phyloP scores from a whole-genome alignment of 1,140 invertebrate species.

The Heliothis subflexa region DNA sequence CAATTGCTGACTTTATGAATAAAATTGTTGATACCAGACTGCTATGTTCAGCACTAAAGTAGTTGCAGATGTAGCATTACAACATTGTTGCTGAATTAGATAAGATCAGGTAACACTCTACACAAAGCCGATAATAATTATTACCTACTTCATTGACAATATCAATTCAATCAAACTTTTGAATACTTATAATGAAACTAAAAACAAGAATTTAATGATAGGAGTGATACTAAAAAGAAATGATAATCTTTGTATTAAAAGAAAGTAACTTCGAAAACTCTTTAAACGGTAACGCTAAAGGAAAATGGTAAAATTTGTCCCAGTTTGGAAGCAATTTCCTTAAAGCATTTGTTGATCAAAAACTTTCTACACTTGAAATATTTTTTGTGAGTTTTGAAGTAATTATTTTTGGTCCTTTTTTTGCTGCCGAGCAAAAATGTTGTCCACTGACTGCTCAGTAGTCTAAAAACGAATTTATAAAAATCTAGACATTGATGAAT shows the following conservation, averaged over 20 bases:
- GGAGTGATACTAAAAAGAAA: background rate
- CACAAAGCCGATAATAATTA: background rate
- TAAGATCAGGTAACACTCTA: background rate
- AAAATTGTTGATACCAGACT: background rate
- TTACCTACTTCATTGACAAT: background rate
- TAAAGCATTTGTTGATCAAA: slow-evolving; percentile 3
- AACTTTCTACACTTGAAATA: slow-evolving; percentile 21
- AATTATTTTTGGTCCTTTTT: background rate
- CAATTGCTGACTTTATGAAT: background rate
- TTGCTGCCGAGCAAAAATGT: too few relatives aligned
- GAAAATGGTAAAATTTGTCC: slow-evolving; percentile 10
- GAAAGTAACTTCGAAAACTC: background rate
- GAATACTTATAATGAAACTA: background rate
- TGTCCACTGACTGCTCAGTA: too few relatives aligned
- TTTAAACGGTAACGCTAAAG: background rate
- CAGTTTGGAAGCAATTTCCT: slow-evolving; percentile 9
- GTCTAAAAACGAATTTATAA: too few relatives aligned
- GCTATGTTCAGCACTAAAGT: background rate
- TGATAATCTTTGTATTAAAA: background rate
- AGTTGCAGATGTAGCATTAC: background rate
- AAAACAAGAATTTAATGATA: background rate
- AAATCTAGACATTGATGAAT: too few relatives aligned
- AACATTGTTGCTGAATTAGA: background rate
- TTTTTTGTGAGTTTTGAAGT: slow-evolving; percentile 13
- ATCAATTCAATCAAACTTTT: background rate